These are phyloP conservation scores for Rotaria socialis DNA, from an alignment of 2,888 invertebrate genomes.

Conservation along the genomic window DNA sequence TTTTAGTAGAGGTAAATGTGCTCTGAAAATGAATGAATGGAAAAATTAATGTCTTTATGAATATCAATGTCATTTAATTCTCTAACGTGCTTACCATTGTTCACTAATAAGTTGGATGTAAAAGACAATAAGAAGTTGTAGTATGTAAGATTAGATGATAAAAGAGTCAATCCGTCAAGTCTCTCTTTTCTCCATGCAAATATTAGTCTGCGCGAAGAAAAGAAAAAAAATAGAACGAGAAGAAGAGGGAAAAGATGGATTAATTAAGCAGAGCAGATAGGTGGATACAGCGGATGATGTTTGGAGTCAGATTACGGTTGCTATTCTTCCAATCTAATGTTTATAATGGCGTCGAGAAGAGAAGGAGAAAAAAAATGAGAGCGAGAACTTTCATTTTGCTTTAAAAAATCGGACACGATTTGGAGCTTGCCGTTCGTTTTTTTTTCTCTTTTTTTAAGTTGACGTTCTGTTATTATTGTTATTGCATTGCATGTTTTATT, in stretches of 20 bases:
- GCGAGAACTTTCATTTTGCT: neutral
- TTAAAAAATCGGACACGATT: neutral
- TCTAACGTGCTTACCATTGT: neutral
- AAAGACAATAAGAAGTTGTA: neutral
- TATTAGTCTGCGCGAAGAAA: neutral
- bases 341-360: neutral
- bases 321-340: conserved; percentile 19
- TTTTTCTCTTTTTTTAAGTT: neutral
- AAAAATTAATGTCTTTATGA: neutral
- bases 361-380: neutral
- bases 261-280: conserved; percentile 3
- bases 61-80: neutral
- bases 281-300: neutral
- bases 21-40: neutral
- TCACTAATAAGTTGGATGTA: neutral
- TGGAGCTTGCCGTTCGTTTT: neutral
- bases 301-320: conserved; percentile 26
- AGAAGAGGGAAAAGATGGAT: neutral
- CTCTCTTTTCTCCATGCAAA: neutral
- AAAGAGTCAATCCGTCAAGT: neutral
- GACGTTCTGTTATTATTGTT: neutral
- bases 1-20: neutral
- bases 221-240: neutral
- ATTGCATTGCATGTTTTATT: neutral
- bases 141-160: neutral